Evolutionary conservation across 2,113 vertebrate species (phyloP), one percentile per base, ranked within the genome.

Genomic region (Nibea albiflora): DNA sequence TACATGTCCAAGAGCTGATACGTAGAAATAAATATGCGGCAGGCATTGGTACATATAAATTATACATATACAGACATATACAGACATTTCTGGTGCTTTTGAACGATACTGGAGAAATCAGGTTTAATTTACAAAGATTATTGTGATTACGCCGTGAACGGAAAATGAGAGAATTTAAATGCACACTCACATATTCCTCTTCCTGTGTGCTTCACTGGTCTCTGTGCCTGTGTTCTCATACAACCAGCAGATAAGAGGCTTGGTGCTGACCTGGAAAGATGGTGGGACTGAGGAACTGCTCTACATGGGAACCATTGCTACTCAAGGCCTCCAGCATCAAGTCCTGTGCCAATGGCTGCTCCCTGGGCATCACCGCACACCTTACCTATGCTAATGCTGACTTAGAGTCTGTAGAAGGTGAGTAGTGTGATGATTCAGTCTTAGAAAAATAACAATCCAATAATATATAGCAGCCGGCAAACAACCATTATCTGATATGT

Each of bases 261-360:
- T 65, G 49, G 44, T 69, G 65, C 56, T 61, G 20, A 24, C 76
- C 81, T 28, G 75, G 62, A 53, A 95, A 89, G 78, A 99, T 99
- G 98, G 97, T 97, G 0, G 98, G 98, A 5, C 93, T 99, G 69
- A 97, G 97, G 22, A 92, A 96, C 80, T 95, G 96, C 78, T 93
- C 95, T n/a, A 95, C 95, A 52, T 99, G 98, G 97, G 96, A 96
- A 39, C 94, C 97, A 62, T 90, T 99, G 85, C 94, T 97, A 7
- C 94, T 99, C 73, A 97, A 97, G 86, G 95, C 96, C 83, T 99
- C 98, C 67, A 93, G 86, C 69, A 96, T 99, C 74, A 97, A 96
- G 90, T 98, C 98, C 73, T 97, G 96, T 85, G 96, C 97, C 90
- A 97, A 97, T 0, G 98, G 98, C 11, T 98, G 96, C 87, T 96